Base-by-base conservation (phyloP, 2,113 vertebrate species). In the Pterocles gutturalis region DNA sequence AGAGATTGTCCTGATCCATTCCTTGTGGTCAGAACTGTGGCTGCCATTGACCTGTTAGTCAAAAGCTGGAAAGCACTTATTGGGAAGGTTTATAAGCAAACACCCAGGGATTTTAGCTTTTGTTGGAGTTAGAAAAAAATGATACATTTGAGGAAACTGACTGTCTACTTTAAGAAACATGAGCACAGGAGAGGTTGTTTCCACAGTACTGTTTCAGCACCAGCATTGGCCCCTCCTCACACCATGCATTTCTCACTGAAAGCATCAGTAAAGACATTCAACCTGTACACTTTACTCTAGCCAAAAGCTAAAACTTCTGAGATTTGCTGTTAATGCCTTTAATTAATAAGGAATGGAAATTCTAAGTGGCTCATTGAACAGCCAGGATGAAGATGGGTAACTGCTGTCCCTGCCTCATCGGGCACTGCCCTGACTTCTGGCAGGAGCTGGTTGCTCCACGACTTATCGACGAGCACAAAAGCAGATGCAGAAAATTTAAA, bases 361-460 rank as follows among this genome's bases (percentile, higher is more conserved):
- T 11, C 13, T 11, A 26, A 79, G 34, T 11, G 84, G 34, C 38
- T 71, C 34, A 26, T 79, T 82, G 69, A 82, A 66, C 26, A 54
- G 25, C n/a, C 20, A 46, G 31, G 48, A 22, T 55, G 41, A 69
- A 49, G 70, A 7, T 48, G 61, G 65, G 51, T n/a, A 34, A 11
- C 28, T 29, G 2, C 46, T 58, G 21, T 76, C 26, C 43, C 69
- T 92, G 61, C 34, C 45, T 69, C 41, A 6, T 5, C 15, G 41
- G 41, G 41, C 41, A 41, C 41, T 41, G 5, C 57, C 84, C 64
- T 57, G 57, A 43, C 70, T 79, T 29, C 26, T 58, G 25, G 55
- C 43, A 70, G 25, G 38, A 1, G 4, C 13, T 11, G 2, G 11
- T 28, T 46, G 25, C 57, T 76, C 41, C 48, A 5, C 0, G 1